Conservation (phyloP, 2,113 vertebrate species). For the Gulo gulo region DNA sequence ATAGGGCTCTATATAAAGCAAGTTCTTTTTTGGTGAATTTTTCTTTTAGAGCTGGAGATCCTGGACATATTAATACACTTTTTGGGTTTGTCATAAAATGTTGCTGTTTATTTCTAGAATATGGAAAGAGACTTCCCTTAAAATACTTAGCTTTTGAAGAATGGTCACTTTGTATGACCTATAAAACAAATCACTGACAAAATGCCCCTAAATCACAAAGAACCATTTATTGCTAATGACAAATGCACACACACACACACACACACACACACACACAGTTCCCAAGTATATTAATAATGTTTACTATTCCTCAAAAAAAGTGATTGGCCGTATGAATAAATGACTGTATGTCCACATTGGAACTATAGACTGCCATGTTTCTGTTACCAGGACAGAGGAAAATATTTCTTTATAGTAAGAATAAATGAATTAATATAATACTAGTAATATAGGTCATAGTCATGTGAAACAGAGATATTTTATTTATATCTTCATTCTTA, state of each 20-base stretch:
- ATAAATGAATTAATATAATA: not conserved
- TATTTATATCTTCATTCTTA: not conserved
- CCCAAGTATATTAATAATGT: not conserved
- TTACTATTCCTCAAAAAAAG: slow-evolving; percentile 8
- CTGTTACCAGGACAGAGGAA: not conserved
- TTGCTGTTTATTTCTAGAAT: slow-evolving; percentile 70
- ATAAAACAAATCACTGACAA: slow-evolving; percentile 75
- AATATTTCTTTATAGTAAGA: slow-evolving; percentile 25
- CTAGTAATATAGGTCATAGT: not conserved
- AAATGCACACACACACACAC: slow-evolving; percentile 12
- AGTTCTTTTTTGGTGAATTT: not conserved
- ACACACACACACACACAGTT: not conserved
- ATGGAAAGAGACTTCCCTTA: slow-evolving; percentile 72
- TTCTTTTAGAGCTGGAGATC: slow-evolving; percentile 65
- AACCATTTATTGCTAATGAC: slow-evolving; percentile 67
- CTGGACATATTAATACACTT: slow-evolving; percentile 61
- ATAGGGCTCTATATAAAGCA: not conserved
- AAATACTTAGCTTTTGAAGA: slow-evolving; percentile 77
- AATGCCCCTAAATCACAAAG: slow-evolving; percentile 57
- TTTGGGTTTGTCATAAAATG: slow-evolving; percentile 46
- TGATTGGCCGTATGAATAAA: not conserved
- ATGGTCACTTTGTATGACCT: slow-evolving; percentile 72
- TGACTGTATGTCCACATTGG: not conserved
- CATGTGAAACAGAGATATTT: not conserved
- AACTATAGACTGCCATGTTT: slow-evolving; percentile 19